Conservation (phyloP, 30 jellyfish, hydroid and myxozoan genomes). For the Clytia hemisphaerica region DNA sequence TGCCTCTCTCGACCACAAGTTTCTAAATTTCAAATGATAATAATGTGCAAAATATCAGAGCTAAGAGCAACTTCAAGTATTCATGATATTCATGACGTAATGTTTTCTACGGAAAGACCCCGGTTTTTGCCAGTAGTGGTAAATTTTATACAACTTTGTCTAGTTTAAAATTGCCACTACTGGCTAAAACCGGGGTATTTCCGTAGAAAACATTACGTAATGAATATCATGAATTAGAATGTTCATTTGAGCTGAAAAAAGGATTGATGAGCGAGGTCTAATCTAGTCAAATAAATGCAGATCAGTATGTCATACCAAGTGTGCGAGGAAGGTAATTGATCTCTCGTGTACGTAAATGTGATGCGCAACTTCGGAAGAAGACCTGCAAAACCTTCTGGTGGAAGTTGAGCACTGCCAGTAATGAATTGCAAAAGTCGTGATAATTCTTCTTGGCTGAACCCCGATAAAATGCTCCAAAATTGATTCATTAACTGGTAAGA, state of each 20-base stretch:
- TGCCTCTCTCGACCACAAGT: too few relatives aligned
- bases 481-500: conserved; percentile 49
- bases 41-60: too few relatives aligned
- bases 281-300: not conserved
- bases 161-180: too few relatives aligned
- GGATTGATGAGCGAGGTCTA: not conserved
- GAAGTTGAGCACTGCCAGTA: conserved; percentile 95
- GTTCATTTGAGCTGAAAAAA: not conserved
- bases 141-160: too few relatives aligned
- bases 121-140: too few relatives aligned
- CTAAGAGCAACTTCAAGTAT: too few relatives aligned
- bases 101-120: too few relatives aligned
- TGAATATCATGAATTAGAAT: not conserved
- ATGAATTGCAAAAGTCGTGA: conserved; percentile 93
- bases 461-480: conserved; percentile 80
- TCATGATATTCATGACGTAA: too few relatives aligned
- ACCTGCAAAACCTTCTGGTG: conserved; percentile 93
- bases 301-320: conserved; percentile 64
- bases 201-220: not conserved
- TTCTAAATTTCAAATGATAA: too few relatives aligned
- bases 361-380: conserved; percentile 72
- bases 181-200: too few relatives aligned
- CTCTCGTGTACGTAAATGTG: conserved; percentile 37
- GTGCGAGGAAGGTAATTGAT: conserved; percentile 90
- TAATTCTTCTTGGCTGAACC: conserved; percentile 90